Conservation (phyloP, 2,888 invertebrate species). For the Timema podura region DNA sequence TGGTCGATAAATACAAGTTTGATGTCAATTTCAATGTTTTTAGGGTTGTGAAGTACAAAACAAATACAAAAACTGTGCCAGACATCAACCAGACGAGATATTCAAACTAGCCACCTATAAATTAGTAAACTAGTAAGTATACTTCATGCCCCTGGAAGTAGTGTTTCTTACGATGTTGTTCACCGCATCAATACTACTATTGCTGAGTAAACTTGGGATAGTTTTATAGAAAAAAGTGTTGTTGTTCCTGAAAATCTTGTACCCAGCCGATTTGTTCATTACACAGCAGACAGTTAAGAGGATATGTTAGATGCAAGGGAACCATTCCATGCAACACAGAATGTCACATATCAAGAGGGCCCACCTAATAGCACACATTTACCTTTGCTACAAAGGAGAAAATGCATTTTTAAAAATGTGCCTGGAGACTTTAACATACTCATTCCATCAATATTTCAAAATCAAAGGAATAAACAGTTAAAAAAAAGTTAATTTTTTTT, state of each 20-base stretch:
- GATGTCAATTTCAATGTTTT: no score
- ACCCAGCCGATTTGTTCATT: slow-evolving; percentile 3
- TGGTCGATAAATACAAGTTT: no score
- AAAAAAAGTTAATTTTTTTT: background rate
- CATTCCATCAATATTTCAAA: background rate
- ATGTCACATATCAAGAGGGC: background rate
- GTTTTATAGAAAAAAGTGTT: background rate
- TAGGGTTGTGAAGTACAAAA: no score
- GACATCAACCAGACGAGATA: no score
- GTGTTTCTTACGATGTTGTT: background rate
- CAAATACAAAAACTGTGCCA: no score
- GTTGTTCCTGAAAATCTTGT: background rate
- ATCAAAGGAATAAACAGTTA: background rate
- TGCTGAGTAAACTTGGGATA: background rate
- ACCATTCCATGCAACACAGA: background rate
- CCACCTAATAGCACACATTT: background rate
- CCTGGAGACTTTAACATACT: background rate
- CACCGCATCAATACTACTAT: background rate
- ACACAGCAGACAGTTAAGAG: slow-evolving; percentile 4
- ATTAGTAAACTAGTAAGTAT: background rate
- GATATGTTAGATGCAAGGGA: background rate
- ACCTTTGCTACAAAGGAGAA: slow-evolving; percentile 5
- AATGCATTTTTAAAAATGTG: background rate
- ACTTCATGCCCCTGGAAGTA: background rate
- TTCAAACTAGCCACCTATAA: no score